Evolutionary conservation across 1,140 invertebrate species (phyloP).

Genomic region (Lordiphosa stackelbergi): DNA sequence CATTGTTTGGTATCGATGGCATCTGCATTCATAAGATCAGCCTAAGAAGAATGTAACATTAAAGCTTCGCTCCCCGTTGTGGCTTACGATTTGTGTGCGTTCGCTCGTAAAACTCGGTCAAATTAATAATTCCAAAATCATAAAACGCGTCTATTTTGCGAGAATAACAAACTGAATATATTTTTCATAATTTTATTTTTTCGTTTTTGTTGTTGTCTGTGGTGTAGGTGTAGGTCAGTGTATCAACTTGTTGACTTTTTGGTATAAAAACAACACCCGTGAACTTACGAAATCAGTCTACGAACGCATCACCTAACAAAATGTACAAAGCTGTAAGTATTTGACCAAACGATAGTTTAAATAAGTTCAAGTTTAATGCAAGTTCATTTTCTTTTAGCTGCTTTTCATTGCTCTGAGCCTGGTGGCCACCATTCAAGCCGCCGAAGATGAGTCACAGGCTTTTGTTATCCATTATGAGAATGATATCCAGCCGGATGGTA

Average conservation of each 20-base stretch:
- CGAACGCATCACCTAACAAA: slow-evolving; percentile 5
- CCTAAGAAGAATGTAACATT: slow-evolving; percentile 30
- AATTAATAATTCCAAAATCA: slow-evolving; percentile 55
- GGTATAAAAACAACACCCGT: slow-evolving; percentile 45
- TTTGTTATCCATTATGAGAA: slow-evolving; percentile 77
- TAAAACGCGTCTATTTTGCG: slow-evolving; percentile 23
- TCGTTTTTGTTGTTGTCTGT: slow-evolving; percentile 28
- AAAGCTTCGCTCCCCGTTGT: slow-evolving; percentile 7
- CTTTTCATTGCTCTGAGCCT: slow-evolving; percentile 40
- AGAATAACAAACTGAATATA: no score
- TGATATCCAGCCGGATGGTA: slow-evolving; percentile 80
- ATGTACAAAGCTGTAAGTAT: slow-evolving; percentile 55
- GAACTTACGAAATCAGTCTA: slow-evolving; percentile 41
- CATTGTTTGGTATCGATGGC: slow-evolving; percentile 20
- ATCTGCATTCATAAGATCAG: slow-evolving; percentile 33
- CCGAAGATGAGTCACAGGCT: slow-evolving; percentile 50
- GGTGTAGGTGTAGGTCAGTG: slow-evolving; percentile 62
- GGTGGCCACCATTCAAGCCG: slow-evolving; percentile 33
- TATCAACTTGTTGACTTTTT: slow-evolving; percentile 14
- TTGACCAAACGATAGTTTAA: slow-evolving; percentile 1
- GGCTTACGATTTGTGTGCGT: background rate
- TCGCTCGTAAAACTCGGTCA: slow-evolving; percentile 59
- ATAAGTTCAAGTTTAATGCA: slow-evolving; percentile 1
- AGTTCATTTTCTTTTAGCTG: slow-evolving; percentile 19
- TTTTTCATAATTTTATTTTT: slow-evolving; percentile 22